These are phyloP conservation scores for Adelosebastes latens DNA, from an alignment of 2,797 vertebrate species.

Conservation along the genomic window DNA sequence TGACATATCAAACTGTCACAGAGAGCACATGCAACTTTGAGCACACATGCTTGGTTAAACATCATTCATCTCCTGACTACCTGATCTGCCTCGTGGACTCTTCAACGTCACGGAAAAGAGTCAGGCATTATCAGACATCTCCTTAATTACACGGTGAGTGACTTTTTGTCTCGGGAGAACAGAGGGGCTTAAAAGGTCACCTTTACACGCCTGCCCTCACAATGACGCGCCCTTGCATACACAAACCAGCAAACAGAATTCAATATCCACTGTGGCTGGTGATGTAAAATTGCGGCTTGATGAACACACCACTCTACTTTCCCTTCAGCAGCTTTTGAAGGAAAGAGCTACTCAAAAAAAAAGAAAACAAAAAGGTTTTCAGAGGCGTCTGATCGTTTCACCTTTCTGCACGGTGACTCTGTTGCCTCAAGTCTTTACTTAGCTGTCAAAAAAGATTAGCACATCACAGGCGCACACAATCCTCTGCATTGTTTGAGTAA, in stretches of 20 bases:
- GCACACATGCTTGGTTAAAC: slow-evolving; percentile 2
- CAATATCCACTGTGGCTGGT: slow-evolving; percentile 39
- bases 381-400: slow-evolving; percentile 35
- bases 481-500: slow-evolving; percentile 48
- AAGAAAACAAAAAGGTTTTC: neutral
- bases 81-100: neutral
- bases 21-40: neutral
- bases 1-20: slow-evolving; percentile 15
- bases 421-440: slow-evolving; percentile 42
- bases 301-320: neutral
- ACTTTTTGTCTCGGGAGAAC: slow-evolving; percentile 15
- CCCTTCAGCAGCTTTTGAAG: neutral
- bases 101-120: slow-evolving; percentile 8
- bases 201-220: neutral
- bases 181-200: slow-evolving; percentile 30
- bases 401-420: slow-evolving; percentile 31
- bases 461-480: slow-evolving; percentile 39
- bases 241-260: slow-evolving; percentile 29
- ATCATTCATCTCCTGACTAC: neutral
- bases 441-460: slow-evolving; percentile 60
- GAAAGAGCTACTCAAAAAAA: neutral
- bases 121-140: slow-evolving; percentile 21
- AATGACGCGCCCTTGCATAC: neutral
- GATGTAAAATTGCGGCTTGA: slow-evolving; percentile 22
- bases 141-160: neutral